Evolutionary conservation across 2,888 invertebrate species (phyloP), one percentile per base, ranked within the genome.

Genomic region (Plemyria rubiginata): DNA sequence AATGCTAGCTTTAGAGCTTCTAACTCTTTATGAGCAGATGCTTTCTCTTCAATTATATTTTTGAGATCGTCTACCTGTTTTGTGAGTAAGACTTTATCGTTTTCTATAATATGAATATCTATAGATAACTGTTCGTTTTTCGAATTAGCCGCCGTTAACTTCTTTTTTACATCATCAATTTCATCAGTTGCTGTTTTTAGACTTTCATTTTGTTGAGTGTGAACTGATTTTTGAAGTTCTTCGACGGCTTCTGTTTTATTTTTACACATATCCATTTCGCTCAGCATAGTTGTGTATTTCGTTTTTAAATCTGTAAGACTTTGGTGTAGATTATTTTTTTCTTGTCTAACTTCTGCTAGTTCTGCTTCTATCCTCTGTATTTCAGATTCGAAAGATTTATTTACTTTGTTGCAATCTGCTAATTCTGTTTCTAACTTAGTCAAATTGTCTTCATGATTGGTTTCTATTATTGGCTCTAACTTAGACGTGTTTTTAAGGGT

Each of bases 391-490:
- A 95, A 90, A 7, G 92, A 92, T 70, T 93, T 92, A 73, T 94
- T 95, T n/a, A 93, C 84, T 70, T 85, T 93, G 66, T 87, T 94
- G 49, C 92, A 93, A 74, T 94, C 94, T 54, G 96, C 96, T 51
- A 96, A 78, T 80, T 96, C 95, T 0, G 91, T 87, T 85, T 96
- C 96, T 71, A 96, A 79, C 72, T 94, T 93, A 0, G 93, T 87
- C 66, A 95, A 84, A 68, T 94, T 95, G 72, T 96, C 96, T 86
- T 96, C 96, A 74, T 96, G 95, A 1, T 95, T 60, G 1, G 60
- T 94, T 87, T 96, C 96, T 54, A 94, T 94, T 55, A 96, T 96
- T 0, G 96, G 95, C 81, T 96, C 94, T 70, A 96, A 83, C 71
- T 95, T 95, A n/a, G 93, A 93, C n/a, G 90, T 88, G 76, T 93